Conservation (phyloP, 35 echinoderm and acorn worm genomes). For the Patiria miniata region DNA sequence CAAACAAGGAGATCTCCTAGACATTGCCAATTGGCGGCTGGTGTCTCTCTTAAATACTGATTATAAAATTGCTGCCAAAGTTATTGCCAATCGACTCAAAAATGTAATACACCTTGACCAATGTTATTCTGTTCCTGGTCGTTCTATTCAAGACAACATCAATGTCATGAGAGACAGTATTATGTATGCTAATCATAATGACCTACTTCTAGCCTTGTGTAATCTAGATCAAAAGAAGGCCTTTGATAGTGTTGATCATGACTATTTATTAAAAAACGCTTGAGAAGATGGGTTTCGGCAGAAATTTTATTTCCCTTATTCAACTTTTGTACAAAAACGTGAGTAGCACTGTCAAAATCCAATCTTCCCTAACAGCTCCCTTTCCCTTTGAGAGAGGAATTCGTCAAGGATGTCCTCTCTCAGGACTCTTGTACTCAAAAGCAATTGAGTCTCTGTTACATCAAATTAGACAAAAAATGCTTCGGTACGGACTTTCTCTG, state of each 20-base stretch:
- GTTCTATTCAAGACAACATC: not conserved
- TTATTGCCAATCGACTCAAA: not conserved
- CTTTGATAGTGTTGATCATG: not conserved
- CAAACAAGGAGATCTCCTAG: conserved; percentile 36
- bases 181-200: not conserved
- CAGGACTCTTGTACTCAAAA: not conserved
- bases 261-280: conserved; percentile 10
- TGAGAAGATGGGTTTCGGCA: conserved; percentile 11
- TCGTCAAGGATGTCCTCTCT: conserved; percentile 16
- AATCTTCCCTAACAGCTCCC: not conserved
- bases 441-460: conserved; percentile 21
- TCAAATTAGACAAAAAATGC: not conserved
- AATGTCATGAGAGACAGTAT: not conserved
- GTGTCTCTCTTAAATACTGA: conserved; percentile 2
- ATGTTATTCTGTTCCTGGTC: not conserved
- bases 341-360: not conserved
- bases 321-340: conserved; percentile 8
- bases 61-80: not conserved
- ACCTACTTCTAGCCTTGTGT: not conserved
- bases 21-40: conserved; percentile 41
- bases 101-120: not conserved
- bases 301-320: not conserved
- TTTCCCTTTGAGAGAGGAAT: conserved; percentile 21
- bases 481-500: not conserved
- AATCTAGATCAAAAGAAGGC: not conserved